phyloP scores from a whole-genome alignment of 2,113 vertebrate genomes.

The Tichodroma muraria region DNA sequence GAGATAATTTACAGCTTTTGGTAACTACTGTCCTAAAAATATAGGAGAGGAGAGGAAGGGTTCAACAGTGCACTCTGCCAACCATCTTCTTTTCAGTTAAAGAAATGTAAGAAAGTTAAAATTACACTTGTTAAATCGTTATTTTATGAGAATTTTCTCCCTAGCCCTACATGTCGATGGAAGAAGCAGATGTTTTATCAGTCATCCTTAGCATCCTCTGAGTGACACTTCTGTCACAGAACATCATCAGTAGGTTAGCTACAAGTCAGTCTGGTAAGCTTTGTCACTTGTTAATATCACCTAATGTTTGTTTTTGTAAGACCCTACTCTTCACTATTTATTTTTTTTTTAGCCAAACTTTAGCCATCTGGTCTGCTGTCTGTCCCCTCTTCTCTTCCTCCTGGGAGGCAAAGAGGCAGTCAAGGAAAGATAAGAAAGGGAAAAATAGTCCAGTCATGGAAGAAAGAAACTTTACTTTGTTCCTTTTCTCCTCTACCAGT shows the following conservation, averaged over 20 bases:
- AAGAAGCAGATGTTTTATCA: not conserved
- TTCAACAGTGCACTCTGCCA: not conserved
- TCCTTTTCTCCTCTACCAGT: not conserved
- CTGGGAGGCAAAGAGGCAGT: not conserved
- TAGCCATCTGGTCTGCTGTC: not conserved
- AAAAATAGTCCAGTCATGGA: not conserved
- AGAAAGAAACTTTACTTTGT: not conserved
- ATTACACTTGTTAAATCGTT: not conserved
- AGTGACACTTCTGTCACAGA: not conserved
- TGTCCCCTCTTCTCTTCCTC: not conserved
- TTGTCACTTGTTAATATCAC: not conserved
- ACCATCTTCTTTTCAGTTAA: not conserved
- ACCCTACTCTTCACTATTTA: not conserved
- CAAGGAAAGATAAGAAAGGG: not conserved
- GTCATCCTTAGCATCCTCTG: not conserved
- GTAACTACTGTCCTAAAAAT: not conserved
- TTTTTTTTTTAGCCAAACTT: not conserved
- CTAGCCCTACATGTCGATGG: not conserved
- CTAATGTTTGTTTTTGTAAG: not conserved
- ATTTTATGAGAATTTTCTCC: not conserved
- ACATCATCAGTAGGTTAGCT: not conserved
- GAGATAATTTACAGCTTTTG: not conserved
- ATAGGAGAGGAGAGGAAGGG: no score
- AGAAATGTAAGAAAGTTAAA: not conserved
- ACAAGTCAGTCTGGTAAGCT: not conserved